Percentiles rank a stretch among this genome's conserved stretches.
Conservation (phyloP, 2,797 vertebrate genomes). For the Coendou prehensilis region DNA sequence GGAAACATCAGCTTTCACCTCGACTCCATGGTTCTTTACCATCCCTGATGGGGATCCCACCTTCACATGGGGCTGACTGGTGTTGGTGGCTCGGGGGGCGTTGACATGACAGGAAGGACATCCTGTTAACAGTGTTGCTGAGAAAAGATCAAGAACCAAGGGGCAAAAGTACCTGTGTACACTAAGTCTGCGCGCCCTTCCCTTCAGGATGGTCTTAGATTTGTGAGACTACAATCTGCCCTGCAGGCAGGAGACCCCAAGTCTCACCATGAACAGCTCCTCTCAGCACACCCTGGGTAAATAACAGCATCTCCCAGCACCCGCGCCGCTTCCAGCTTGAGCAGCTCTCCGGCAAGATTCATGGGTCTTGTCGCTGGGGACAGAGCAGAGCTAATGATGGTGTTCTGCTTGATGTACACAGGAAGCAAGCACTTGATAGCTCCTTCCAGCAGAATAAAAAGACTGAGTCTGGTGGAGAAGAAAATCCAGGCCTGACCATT, state of each 20-base stretch:
- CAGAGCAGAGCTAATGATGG: not conserved
- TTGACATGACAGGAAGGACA: constrained; percentile 44
- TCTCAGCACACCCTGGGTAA: not conserved
- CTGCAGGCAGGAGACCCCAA: not conserved
- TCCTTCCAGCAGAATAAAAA: not conserved
- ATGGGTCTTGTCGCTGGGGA: not conserved
- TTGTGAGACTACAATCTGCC: not conserved
- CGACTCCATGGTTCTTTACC: not conserved
- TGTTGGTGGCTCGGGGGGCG: not conserved
- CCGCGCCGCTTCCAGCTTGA: not conserved
- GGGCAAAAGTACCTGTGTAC: not conserved
- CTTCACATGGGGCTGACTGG: not conserved
- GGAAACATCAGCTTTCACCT: not conserved
- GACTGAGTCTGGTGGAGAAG: not conserved
- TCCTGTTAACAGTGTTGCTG: constrained; percentile 51
- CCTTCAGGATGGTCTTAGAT: not conserved
- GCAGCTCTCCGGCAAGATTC: not conserved
- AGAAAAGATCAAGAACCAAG: constrained; percentile 59
- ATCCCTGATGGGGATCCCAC: not conserved
- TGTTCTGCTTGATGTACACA: not conserved
- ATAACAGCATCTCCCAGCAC: not conserved
- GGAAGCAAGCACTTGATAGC: not conserved
- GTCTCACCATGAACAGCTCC: not conserved
- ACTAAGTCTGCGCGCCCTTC: not conserved
- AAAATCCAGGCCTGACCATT: not conserved